Conservation (phyloP, 37 sponge, comb jelly and placozoan species). For the Chondrilla cf. caribensis region DNA sequence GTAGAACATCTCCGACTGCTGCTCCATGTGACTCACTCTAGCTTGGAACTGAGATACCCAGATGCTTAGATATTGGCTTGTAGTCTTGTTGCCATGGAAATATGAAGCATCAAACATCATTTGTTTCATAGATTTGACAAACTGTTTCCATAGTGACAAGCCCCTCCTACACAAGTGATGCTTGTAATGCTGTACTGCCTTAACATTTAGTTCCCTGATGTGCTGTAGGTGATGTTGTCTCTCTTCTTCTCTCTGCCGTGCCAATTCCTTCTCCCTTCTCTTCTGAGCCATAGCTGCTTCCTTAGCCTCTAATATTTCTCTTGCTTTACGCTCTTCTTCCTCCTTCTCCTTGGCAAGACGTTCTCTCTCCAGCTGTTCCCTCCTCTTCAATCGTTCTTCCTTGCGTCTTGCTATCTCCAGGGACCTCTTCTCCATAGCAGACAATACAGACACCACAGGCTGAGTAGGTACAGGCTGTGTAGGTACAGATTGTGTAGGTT, state of each 20-base stretch:
- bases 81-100: neutral
- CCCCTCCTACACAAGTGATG: neutral
- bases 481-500: neutral
- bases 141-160: neutral
- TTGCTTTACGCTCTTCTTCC: conserved; percentile 46
- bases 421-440: conserved; percentile 59
- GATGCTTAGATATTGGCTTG: neutral
- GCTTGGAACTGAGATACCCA: conserved; percentile 8
- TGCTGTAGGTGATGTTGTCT: neutral
- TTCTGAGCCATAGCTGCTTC: conserved; percentile 28
- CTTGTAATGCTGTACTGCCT: neutral
- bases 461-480: neutral
- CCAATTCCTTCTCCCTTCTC: conserved; percentile 57
- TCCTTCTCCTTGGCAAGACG: neutral
- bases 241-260: conserved; percentile 39
- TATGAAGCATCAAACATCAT: neutral
- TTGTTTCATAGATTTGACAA: neutral
- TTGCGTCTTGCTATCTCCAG: conserved; percentile 51
- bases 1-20: neutral
- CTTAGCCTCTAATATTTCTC: conserved; percentile 35
- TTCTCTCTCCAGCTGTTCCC: conserved; percentile 36
- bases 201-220: neutral
- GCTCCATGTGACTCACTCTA: neutral
- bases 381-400: conserved; percentile 42
- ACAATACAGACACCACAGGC: neutral